These are phyloP conservation scores for Siniperca obscura DNA, from an alignment of 2,797 vertebrate species.

Conservation along the genomic window DNA sequence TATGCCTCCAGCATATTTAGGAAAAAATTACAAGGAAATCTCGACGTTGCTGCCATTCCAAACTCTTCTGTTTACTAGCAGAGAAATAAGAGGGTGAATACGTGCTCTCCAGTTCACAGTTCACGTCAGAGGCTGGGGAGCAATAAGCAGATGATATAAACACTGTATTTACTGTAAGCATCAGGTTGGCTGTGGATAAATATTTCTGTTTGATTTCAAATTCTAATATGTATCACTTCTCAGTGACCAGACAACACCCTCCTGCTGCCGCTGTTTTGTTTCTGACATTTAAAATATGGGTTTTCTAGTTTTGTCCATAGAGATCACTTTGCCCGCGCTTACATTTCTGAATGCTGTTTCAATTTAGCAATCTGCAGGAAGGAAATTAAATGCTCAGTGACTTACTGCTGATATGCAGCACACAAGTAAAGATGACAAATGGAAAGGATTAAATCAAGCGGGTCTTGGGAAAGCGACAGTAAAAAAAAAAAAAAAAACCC, in stretches of 20 bases:
- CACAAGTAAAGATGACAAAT: conserved; percentile 79
- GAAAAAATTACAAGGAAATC: conserved; percentile 71
- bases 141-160: conserved; percentile 27
- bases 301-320: conserved; percentile 19
- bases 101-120: neutral
- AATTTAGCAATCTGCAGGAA: conserved; percentile 65
- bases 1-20: conserved; percentile 60
- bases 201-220: conserved; percentile 33
- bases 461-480: conserved; percentile 66
- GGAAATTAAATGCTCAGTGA: conserved; percentile 70
- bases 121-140: conserved; percentile 30
- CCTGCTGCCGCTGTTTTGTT: conserved; percentile 16
- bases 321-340: conserved; percentile 25
- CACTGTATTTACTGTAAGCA: conserved; percentile 49
- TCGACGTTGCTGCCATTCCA: conserved; percentile 45
- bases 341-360: conserved; percentile 60
- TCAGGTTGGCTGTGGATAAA: conserved; percentile 33
- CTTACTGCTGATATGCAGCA: conserved; percentile 71
- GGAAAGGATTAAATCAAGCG: conserved; percentile 81
- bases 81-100: conserved; percentile 16
- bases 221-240: conserved; percentile 15
- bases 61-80: conserved; percentile 48
- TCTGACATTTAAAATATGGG: neutral
- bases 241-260: neutral
- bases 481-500: conserved; percentile 31